These are phyloP conservation scores for Numenius phaeopus DNA, from an alignment of 2,797 vertebrate species.

Conservation along the genomic window DNA sequence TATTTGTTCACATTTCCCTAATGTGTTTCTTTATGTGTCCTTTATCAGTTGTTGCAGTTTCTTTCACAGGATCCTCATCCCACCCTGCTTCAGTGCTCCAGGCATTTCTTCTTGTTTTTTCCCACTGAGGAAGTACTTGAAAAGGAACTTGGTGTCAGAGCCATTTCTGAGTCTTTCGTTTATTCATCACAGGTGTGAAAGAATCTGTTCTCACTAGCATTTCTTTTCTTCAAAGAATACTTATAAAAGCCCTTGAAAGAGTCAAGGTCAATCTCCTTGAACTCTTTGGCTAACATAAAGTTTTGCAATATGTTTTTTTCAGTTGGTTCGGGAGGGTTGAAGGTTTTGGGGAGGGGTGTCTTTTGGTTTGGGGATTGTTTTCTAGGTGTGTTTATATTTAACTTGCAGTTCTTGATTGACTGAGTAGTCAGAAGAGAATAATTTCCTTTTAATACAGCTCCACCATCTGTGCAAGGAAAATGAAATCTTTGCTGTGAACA, in stretches of 20 bases:
- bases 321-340: background rate
- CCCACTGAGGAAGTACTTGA: background rate
- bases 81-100: background rate
- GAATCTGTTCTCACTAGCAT: conserved; percentile 12
- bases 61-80: background rate
- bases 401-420: background rate
- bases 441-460: background rate
- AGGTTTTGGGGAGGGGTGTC: background rate
- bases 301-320: background rate
- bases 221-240: conserved; percentile 33
- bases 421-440: background rate
- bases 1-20: background rate
- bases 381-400: background rate
- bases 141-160: conserved; percentile 5
- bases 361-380: background rate
- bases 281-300: background rate
- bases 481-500: background rate
- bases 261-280: background rate
- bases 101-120: background rate
- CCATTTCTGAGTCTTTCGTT: conserved; percentile 8
- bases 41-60: background rate
- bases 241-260: conserved; percentile 26
- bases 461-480: background rate
- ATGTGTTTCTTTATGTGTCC: background rate
- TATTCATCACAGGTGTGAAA: conserved; percentile 25